Base-by-base conservation (phyloP, 2,888 invertebrate species). In the Calephelis perditalis region DNA sequence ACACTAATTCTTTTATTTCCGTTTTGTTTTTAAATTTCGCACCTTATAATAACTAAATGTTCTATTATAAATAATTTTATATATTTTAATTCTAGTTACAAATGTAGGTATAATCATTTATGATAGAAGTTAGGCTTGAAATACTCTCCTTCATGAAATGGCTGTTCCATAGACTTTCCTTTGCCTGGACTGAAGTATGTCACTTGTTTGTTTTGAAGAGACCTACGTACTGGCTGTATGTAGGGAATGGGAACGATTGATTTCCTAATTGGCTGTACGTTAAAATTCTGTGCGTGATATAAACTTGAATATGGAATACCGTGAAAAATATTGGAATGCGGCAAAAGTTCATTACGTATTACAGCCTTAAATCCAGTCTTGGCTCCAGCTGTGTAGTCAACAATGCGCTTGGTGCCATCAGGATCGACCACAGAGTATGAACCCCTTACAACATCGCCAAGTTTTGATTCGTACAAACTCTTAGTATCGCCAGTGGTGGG, bases 361-460 rank as follows among this genome's bases (percentile, higher is more conserved):
- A 90, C 81, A 35, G 92, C 92, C 70, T 89, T 87, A 76, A 92
- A 92, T 10, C 92, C 92, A 60, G 87, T 81, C 63, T 82, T 74
- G 0, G 91, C 78, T 62, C 92, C 92, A n/a, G 89, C 87, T 0
- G 83, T 86, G 68, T 91, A 91, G 60, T 88, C 81, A 1, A 91
- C 91, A 2, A 81, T 86, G 2, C 91, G 77, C 62, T 82, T 86
- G 0, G 77, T 83, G 1, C 91, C 90, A 62, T 91, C 91, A 9
- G 90, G 82, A 43, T 89, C 88, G n/a, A 88, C 65, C 3, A 90
- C 77, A 0, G 85, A 78, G 66, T 91, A 91, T 0, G 84, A 80
- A 35, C 91, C 91, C 7, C 73, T 80, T 8, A 91, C 88, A 0
- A 81, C 70, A 62, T 83, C 83, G 0, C 89, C 91, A 61, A 74